These are phyloP conservation scores for Sitta carolinensis DNA, from an alignment of 2,797 vertebrate genomes.

Conservation along the genomic window DNA sequence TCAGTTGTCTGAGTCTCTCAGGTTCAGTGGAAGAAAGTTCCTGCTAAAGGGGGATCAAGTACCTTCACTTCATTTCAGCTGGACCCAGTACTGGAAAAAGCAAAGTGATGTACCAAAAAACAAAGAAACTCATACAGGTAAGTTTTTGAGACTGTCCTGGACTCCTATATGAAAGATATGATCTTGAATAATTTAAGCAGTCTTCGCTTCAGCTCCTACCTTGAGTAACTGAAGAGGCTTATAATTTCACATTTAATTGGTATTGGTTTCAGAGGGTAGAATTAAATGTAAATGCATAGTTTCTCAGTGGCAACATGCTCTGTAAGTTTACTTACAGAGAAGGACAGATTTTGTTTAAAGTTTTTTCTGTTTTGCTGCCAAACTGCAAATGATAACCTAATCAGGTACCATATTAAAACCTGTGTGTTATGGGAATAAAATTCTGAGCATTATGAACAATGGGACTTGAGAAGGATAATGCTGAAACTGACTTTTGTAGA, in stretches of 20 bases:
- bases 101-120: conserved; percentile 85
- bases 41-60: conserved; percentile 76
- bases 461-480: not conserved
- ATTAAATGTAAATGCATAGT: not conserved
- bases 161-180: accelerated
- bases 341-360: not conserved
- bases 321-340: not conserved
- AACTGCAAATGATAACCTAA: not conserved
- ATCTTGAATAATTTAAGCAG: not conserved
- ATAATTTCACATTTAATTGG: not conserved
- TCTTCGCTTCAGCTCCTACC: not conserved
- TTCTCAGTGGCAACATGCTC: not conserved
- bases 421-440: not conserved
- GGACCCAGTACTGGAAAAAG: conserved; percentile 78
- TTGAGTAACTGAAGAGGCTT: not conserved
- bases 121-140: conserved; percentile 97
- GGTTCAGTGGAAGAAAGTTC: conserved; percentile 73
- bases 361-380: not conserved
- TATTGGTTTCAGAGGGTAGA: not conserved
- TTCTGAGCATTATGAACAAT: not conserved
- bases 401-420: not conserved
- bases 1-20: conserved; percentile 64
- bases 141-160: not conserved
- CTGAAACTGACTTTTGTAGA: not conserved
- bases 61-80: conserved; percentile 75